Conservation (phyloP, 2,888 invertebrate species). For the Quadroppia sp. region DNA sequence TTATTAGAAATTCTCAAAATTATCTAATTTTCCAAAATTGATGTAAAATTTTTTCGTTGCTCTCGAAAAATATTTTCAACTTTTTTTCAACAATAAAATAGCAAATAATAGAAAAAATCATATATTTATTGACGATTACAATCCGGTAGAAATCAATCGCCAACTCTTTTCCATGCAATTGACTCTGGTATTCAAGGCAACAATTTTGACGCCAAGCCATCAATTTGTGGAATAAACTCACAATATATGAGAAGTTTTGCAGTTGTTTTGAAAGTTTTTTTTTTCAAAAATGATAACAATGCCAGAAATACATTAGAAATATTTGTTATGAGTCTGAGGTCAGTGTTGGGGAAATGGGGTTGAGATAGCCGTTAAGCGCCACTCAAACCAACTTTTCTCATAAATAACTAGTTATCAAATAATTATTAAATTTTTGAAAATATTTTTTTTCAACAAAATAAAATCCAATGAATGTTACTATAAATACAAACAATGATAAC, state of each 20-base stretch:
- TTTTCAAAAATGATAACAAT: not conserved
- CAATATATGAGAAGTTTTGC: not conserved
- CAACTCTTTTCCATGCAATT: not conserved
- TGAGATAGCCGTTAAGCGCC: conserved; percentile 18
- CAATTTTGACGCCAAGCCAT: not conserved
- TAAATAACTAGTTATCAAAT: conserved; percentile 21
- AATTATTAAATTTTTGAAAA: not conserved
- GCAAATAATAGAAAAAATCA: not conserved
- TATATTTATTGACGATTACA: not conserved
- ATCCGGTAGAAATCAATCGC: conserved; percentile 10
- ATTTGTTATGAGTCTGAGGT: not conserved
- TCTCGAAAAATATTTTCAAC: too few species aligned
- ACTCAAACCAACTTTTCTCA: not conserved
- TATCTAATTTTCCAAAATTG: too few species aligned
- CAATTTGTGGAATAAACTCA: not conserved
- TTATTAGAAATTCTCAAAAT: too few species aligned
- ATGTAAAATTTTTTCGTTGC: too few species aligned
- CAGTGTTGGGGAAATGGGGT: not conserved
- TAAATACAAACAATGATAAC: not conserved
- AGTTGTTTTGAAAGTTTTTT: not conserved
- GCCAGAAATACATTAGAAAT: not conserved
- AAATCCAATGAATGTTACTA: not conserved
- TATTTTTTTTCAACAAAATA: too few species aligned
- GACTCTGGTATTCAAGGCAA: not conserved
- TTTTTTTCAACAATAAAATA: too few species aligned